Conservation (phyloP, 2,797 vertebrate genomes). For the Onychomys torridus region DNA sequence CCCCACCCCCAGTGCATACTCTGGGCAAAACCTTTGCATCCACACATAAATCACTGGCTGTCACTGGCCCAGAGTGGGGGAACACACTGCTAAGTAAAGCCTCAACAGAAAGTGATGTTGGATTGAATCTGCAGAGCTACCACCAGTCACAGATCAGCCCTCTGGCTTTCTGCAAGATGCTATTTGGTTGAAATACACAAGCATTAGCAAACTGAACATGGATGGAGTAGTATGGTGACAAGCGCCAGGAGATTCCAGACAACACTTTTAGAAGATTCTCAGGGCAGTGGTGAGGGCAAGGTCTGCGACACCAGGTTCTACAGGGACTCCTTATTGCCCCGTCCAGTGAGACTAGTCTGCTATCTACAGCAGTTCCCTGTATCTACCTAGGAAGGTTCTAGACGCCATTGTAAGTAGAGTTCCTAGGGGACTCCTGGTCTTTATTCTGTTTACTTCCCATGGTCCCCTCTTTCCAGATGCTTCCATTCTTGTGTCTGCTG, state of each 20-base stretch:
- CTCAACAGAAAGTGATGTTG: background rate
- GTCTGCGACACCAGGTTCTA: background rate
- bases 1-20: background rate
- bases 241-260: too few species aligned
- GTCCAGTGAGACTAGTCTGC: background rate
- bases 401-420: background rate
- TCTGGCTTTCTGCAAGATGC: background rate
- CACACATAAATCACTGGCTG: conserved; percentile 32
- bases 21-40: background rate
- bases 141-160: background rate
- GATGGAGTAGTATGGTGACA: too few species aligned
- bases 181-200: background rate
- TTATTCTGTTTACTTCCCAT: background rate
- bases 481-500: background rate
- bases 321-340: background rate
- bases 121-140: background rate
- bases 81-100: background rate
- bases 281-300: too few species aligned
- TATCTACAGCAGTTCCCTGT: background rate
- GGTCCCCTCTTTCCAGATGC: background rate
- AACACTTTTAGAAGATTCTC: background rate
- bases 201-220: background rate
- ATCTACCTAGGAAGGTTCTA: background rate
- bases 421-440: background rate
- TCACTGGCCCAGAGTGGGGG: background rate